Evolutionary conservation across 2,113 vertebrate genomes (phyloP).

Genomic region (Ardeotis arabs): DNA sequence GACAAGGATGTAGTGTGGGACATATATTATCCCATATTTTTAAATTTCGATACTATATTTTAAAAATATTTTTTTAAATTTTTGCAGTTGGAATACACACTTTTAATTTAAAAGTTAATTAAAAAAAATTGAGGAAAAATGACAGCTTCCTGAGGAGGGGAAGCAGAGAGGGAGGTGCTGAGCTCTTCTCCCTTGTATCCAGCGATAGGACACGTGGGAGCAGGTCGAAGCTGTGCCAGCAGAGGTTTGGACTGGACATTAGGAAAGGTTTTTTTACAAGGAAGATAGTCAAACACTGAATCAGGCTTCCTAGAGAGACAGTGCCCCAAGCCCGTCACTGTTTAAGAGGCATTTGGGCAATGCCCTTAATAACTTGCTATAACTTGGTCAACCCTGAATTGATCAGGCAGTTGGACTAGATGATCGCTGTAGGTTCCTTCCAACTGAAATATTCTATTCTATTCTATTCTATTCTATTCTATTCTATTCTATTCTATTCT

Average conservation of each 20-base stretch:
- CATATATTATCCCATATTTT: slow-evolving; percentile 84
- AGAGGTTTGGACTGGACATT: no score
- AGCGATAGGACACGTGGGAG: not conserved
- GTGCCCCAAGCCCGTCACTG: no score
- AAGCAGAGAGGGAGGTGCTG: not conserved
- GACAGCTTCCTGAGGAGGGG: no score
- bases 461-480: not conserved
- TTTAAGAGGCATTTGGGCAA: no score
- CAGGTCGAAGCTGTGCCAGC: no score
- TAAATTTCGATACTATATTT: no score
- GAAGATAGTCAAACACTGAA: not conserved
- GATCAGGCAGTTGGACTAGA: no score
- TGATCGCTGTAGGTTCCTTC: no score
- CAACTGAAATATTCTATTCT: no score
- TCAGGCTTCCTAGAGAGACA: not conserved
- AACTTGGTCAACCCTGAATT: no score
- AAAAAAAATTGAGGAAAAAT: not conserved
- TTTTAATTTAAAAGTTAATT: not conserved
- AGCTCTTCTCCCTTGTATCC: not conserved
- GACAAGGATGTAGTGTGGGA: no score
- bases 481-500: not conserved
- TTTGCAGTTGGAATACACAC: slow-evolving; percentile 98
- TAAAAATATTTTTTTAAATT: slow-evolving; percentile 39
- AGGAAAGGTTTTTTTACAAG: not conserved
- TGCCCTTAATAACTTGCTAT: no score